These are phyloP conservation scores for Elgaria multicarinata DNA, from an alignment of 2,113 vertebrate species.

Conservation along the genomic window DNA sequence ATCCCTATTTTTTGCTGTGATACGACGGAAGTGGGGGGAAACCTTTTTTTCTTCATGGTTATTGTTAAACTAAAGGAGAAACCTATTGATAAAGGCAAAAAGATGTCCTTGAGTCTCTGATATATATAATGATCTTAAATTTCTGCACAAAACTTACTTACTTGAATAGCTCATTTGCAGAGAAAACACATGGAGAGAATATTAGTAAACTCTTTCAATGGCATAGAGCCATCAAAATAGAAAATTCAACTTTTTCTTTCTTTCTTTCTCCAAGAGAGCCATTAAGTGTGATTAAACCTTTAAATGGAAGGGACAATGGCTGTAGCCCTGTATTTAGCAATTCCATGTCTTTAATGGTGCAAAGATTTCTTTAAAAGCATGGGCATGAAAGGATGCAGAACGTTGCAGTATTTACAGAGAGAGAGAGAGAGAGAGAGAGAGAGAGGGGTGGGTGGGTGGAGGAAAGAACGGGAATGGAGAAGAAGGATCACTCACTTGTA, in stretches of 20 bases:
- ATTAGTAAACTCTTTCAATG: conserved; percentile 84
- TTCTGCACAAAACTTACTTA: conserved; percentile 75
- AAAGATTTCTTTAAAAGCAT: conserved; percentile 87
- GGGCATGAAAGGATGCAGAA: conserved; percentile 81
- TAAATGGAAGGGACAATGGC: conserved; percentile 81
- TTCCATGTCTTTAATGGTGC: conserved; percentile 85
- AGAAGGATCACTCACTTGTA: conserved; percentile 74
- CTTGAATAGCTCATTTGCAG: conserved; percentile 83
- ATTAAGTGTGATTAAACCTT: conserved; percentile 86
- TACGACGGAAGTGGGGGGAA: background rate
- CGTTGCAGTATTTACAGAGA: conserved; percentile 76
- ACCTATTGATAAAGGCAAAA: conserved; percentile 4
- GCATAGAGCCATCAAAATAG: conserved; percentile 80
- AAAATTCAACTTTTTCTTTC: conserved; percentile 82
- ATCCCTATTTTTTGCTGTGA: background rate
- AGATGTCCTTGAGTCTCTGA: conserved; percentile 54
- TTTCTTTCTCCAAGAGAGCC: conserved; percentile 76
- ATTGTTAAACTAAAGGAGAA: conserved; percentile 54
- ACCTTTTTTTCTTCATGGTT: conserved; percentile 48
- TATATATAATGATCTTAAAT: conserved; percentile 62
- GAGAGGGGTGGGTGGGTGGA: too few relatives aligned
- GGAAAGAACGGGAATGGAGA: conserved; percentile 61
- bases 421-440: conserved; percentile 15
- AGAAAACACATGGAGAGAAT: conserved; percentile 81
- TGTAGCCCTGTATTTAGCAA: conserved; percentile 82